These are phyloP conservation scores for Xestobium rufovillosum DNA, from an alignment of 2,888 invertebrate genomes.

Conservation along the genomic window DNA sequence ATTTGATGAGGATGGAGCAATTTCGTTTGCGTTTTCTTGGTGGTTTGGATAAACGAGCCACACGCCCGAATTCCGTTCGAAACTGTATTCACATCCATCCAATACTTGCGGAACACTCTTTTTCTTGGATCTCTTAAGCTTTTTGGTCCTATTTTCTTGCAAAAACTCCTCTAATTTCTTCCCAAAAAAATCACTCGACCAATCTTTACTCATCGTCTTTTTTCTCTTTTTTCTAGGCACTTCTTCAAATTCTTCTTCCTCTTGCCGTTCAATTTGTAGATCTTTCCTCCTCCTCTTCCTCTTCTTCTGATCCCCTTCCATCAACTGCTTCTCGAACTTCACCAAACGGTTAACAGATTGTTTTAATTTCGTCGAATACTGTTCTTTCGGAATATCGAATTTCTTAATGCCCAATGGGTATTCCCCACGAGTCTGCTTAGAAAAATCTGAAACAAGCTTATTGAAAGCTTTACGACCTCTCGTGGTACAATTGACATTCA, in stretches of 20 bases:
- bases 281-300: slow-evolving; percentile 25
- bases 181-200: not conserved
- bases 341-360: slow-evolving; percentile 35
- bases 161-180: not conserved
- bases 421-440: slow-evolving; percentile 40
- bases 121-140: not conserved
- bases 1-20: not conserved
- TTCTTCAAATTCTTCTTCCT: slow-evolving; percentile 8
- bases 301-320: slow-evolving; percentile 33
- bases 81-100: slow-evolving; percentile 28
- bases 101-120: slow-evolving; percentile 12
- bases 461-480: slow-evolving; percentile 52
- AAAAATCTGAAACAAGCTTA: slow-evolving; percentile 45
- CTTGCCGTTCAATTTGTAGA: slow-evolving; percentile 4
- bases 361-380: slow-evolving; percentile 29
- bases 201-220: slow-evolving; percentile 8
- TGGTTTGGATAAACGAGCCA: slow-evolving; percentile 32
- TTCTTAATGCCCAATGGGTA: slow-evolving; percentile 62
- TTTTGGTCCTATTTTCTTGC: not conserved
- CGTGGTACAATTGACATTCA: slow-evolving; percentile 46
- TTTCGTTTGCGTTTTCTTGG: slow-evolving; percentile 1
- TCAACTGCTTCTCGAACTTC: slow-evolving; percentile 36
- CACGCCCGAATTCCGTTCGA: slow-evolving; percentile 36
- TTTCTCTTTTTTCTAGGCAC: slow-evolving; percentile 3
- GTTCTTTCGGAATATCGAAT: slow-evolving; percentile 38